phyloP scores from a whole-genome alignment of 1,140 invertebrate species.

The Hyposmocoma kahamanoa region DNA sequence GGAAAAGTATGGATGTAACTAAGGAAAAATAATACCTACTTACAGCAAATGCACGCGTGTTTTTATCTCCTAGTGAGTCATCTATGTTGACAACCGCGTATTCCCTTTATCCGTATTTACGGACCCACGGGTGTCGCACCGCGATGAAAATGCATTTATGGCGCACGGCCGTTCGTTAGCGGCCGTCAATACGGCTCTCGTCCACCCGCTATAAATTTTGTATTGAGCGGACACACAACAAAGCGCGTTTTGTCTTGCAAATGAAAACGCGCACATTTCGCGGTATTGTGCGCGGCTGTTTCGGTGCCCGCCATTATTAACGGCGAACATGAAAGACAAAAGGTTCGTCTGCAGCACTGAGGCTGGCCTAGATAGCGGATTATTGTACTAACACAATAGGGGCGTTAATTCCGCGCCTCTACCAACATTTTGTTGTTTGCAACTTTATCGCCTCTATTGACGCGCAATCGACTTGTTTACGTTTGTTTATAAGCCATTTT shows the following conservation, averaged over 20 bases:
- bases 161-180: conserved; percentile 60
- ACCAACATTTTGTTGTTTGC: conserved; percentile 71
- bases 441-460: conserved; percentile 69
- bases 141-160: conserved; percentile 64
- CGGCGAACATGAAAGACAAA: conserved; percentile 73
- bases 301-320: conserved; percentile 73
- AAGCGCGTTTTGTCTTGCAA: conserved; percentile 73
- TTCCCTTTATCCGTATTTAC: no score
- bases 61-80: no score
- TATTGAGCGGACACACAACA: conserved; percentile 72
- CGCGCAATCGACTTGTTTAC: conserved; percentile 51
- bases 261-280: conserved; percentile 73
- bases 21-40: no score
- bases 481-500: no score
- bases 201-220: conserved; percentile 70
- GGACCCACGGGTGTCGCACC: neutral
- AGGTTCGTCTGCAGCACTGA: conserved; percentile 73
- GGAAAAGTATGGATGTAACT: no score
- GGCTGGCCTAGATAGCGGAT: conserved; percentile 73
- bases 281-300: conserved; percentile 72
- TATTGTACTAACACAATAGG: conserved; percentile 73
- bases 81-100: no score
- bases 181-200: conserved; percentile 62
- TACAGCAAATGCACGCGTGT: no score
- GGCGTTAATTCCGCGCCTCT: conserved; percentile 71